These are phyloP conservation scores for Crax fasciolata DNA, from an alignment of 2,797 vertebrate species.

Conservation along the genomic window DNA sequence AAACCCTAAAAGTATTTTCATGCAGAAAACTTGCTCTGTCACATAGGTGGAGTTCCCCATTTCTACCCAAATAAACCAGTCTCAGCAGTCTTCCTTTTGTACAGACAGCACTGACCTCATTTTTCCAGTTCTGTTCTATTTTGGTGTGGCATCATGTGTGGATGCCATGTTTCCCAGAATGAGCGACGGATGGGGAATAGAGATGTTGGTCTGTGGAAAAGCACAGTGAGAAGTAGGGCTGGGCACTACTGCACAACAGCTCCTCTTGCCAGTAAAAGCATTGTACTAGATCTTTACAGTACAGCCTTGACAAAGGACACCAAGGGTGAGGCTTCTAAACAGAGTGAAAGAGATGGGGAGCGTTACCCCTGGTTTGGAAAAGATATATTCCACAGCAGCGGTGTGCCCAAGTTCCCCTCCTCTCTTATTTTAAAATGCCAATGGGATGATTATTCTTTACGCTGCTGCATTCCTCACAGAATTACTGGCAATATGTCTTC, in stretches of 20 bases:
- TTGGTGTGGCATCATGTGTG: background rate
- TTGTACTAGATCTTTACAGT: background rate
- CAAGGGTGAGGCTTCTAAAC: background rate
- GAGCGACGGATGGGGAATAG: background rate
- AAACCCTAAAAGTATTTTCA: background rate
- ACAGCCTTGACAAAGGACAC: background rate
- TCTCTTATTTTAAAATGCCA: background rate
- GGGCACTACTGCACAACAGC: background rate
- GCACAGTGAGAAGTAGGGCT: background rate
- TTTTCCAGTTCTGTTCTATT: slow-evolving; percentile 47
- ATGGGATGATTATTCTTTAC: background rate
- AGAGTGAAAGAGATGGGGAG: rapidly evolving
- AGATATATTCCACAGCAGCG: background rate
- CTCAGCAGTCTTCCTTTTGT: background rate
- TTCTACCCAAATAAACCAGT: background rate
- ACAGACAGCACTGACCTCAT: background rate
- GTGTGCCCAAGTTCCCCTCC: background rate
- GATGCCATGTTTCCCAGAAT: background rate
- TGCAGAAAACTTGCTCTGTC: background rate
- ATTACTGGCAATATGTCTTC: background rate
- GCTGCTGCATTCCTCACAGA: background rate
- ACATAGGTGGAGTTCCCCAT: background rate
- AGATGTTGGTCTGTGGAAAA: background rate
- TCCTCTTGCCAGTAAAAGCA: background rate
- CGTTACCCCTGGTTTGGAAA: background rate